Evolutionary conservation across 2,888 invertebrate species (phyloP).

Genomic region (Dryobota labecula): DNA sequence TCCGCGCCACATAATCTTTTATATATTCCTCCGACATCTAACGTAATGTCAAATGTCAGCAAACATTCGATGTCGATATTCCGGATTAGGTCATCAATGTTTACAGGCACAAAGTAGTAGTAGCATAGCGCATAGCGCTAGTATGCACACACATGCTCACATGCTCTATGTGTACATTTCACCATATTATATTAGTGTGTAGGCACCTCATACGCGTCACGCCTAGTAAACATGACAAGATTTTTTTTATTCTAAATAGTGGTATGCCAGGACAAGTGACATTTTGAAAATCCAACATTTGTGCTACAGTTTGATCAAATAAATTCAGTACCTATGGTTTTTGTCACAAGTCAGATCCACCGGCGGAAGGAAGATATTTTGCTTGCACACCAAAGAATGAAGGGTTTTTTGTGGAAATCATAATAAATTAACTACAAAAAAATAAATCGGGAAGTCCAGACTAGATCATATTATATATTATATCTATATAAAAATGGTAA

Average conservation of each 20-base stretch:
- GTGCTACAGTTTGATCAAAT: not conserved
- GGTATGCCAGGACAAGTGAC: not conserved
- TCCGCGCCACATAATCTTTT: slow-evolving; percentile 81
- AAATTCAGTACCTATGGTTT: not conserved
- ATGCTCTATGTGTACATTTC: slow-evolving; percentile 36
- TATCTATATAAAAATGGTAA: too few species aligned
- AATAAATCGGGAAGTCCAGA: not conserved
- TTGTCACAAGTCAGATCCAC: not conserved
- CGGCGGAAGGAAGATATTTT: not conserved
- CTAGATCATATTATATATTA: too few species aligned
- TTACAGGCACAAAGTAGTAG: slow-evolving; percentile 69
- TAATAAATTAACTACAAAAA: not conserved
- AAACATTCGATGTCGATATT: slow-evolving; percentile 83
- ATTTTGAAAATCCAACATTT: slow-evolving; percentile 19
- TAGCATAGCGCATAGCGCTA: too few species aligned
- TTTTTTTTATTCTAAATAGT: slow-evolving; percentile 66
- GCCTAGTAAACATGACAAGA: slow-evolving; percentile 71
- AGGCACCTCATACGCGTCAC: slow-evolving; percentile 64
- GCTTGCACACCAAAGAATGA: not conserved
- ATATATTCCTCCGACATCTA: slow-evolving; percentile 85
- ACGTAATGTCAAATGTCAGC: slow-evolving; percentile 83
- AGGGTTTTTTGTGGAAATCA: slow-evolving; percentile 8
- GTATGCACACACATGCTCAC: slow-evolving; percentile 54
- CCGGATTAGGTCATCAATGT: slow-evolving; percentile 81
- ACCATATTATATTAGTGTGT: slow-evolving; percentile 64